These are phyloP conservation scores for Nomada lathburiana DNA, from an alignment of 2,888 invertebrate species.

Conservation along the genomic window DNA sequence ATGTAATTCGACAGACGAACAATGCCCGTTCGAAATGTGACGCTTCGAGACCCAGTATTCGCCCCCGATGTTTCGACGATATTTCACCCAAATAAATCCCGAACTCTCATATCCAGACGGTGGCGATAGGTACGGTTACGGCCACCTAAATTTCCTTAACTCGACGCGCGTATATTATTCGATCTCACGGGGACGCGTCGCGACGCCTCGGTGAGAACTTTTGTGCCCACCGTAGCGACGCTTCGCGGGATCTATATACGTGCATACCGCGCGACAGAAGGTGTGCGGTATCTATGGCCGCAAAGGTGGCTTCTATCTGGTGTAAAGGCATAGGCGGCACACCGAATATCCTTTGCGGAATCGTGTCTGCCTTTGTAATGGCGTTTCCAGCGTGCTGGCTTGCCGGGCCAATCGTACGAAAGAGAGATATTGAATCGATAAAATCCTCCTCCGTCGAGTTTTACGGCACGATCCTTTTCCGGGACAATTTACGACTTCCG, in stretches of 20 bases:
- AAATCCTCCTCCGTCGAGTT: conserved; percentile 66
- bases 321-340: conserved; percentile 51
- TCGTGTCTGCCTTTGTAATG: conserved; percentile 63
- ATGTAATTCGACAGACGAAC: neutral
- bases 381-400: conserved; percentile 55
- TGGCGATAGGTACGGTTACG: conserved; percentile 47
- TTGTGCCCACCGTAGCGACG: conserved; percentile 27
- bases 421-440: conserved; percentile 73
- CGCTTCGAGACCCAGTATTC: conserved; percentile 1
- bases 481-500: conserved; percentile 69
- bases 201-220: conserved; percentile 32
- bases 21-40: neutral
- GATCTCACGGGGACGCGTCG: conserved; percentile 48
- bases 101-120: conserved; percentile 78
- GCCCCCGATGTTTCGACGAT: conserved; percentile 61
- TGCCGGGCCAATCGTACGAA: conserved; percentile 56
- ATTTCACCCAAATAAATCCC: conserved; percentile 77
- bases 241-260: conserved; percentile 18
- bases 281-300: neutral
- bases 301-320: conserved; percentile 2
- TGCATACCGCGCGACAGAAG: neutral
- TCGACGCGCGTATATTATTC: conserved; percentile 77
- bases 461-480: conserved; percentile 69
- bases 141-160: conserved; percentile 80
- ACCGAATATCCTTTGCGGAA: conserved; percentile 62